These are phyloP conservation scores for Crocodylus rhombifer DNA, from an alignment of 2,797 vertebrate genomes.

Conservation along the genomic window DNA sequence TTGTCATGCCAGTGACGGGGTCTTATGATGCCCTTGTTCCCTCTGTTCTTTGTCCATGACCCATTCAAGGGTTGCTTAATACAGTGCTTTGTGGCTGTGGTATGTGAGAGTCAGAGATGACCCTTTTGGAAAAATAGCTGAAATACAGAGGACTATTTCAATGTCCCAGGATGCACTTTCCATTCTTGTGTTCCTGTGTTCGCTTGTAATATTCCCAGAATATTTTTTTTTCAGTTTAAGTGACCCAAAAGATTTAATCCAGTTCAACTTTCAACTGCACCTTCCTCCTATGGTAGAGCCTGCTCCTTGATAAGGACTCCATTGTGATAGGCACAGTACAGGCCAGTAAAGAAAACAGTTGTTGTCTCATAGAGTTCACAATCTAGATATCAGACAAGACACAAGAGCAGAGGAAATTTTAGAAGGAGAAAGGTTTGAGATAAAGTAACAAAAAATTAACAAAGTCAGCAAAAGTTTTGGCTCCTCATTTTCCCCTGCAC, in stretches of 20 bases:
- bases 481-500: background rate
- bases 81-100: no score
- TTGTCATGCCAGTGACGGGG: no score
- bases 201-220: background rate
- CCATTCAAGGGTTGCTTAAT: no score
- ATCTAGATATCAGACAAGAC: background rate
- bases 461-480: background rate
- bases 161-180: no score
- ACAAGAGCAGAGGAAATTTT: rapidly evolving
- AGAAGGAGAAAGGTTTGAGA: background rate
- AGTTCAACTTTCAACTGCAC: background rate
- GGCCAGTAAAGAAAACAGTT: background rate
- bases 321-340: background rate
- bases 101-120: no score
- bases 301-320: background rate
- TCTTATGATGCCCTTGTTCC: no score
- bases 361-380: background rate
- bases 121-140: no score
- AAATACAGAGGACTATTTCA: no score
- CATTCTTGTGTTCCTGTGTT: no score
- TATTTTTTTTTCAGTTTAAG: background rate
- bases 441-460: background rate
- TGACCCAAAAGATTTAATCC: background rate
- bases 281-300: background rate
- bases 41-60: no score